These are phyloP conservation scores for Mobula birostris DNA, from an alignment of 2,113 vertebrate genomes.

Conservation along the genomic window DNA sequence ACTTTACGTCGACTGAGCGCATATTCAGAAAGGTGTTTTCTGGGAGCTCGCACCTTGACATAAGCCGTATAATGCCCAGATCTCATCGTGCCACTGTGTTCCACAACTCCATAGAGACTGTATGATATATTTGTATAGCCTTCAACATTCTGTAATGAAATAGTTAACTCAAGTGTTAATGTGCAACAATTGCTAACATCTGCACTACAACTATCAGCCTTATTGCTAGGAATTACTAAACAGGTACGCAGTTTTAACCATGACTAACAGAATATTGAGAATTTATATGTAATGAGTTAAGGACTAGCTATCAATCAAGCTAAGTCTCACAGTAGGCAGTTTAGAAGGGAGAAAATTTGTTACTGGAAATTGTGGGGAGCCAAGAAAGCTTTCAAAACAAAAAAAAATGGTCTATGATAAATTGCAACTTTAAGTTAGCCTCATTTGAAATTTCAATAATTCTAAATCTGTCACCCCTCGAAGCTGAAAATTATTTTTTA, in stretches of 20 bases:
- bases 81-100: conserved; percentile 93
- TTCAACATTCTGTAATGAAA: conserved; percentile 58
- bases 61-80: conserved; percentile 96
- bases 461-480: background rate
- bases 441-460: background rate
- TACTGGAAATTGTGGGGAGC: background rate
- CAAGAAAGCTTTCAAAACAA: background rate
- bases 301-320: background rate
- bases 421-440: too few relatives aligned
- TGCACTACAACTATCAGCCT: background rate
- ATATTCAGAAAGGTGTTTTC: conserved; percentile 50
- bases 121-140: conserved; percentile 68
- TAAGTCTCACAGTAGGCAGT: background rate
- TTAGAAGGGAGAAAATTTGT: background rate
- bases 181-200: background rate
- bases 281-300: background rate
- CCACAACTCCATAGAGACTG: conserved; percentile 85
- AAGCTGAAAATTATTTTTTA: background rate
- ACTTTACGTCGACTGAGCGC: conserved; percentile 53
- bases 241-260: background rate
- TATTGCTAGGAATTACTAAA: background rate
- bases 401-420: too few relatives aligned
- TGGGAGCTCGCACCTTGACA: conserved; percentile 66
- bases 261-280: background rate
- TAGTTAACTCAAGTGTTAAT: background rate